phyloP scores from a whole-genome alignment of 2,888 invertebrate genomes.

The Hypsopygia costalis region DNA sequence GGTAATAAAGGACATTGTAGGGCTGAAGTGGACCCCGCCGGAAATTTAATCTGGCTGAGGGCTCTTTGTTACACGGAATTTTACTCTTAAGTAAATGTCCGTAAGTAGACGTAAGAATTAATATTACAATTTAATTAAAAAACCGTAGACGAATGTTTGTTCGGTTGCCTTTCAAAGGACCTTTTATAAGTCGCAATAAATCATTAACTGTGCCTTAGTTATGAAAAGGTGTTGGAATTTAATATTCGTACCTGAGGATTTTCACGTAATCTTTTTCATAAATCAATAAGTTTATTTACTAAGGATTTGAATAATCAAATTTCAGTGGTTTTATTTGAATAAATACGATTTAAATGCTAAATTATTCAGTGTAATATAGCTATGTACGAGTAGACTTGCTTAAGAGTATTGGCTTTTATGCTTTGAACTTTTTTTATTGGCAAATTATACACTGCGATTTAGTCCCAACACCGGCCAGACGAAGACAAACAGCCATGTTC shows the following conservation, averaged over 20 bases:
- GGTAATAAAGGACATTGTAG: slow-evolving; percentile 73
- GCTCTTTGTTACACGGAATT: slow-evolving; percentile 66
- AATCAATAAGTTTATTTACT: too few species aligned
- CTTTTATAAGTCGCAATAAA: slow-evolving; percentile 18
- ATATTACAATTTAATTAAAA: slow-evolving; percentile 74
- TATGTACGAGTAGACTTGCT: too few species aligned
- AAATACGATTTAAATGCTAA: too few species aligned
- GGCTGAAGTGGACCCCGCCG: slow-evolving; percentile 67
- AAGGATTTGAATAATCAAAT: too few species aligned
- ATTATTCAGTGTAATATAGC: too few species aligned
- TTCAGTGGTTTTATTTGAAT: too few species aligned
- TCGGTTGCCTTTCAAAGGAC: slow-evolving; percentile 28
- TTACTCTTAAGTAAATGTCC: slow-evolving; percentile 69
- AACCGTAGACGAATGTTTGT: slow-evolving; percentile 46
- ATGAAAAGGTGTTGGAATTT: slow-evolving; percentile 8
- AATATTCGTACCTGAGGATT: slow-evolving; percentile 2
- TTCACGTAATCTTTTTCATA: too few species aligned
- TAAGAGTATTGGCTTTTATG: too few species aligned
- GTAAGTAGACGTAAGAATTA: slow-evolving; percentile 51
- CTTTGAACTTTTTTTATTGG: too few species aligned
- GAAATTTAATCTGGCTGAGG: slow-evolving; percentile 74
- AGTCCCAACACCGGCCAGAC: too few species aligned
- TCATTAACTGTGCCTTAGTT: slow-evolving; percentile 15
- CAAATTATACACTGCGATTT: too few species aligned
- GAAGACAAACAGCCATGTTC: too few species aligned